Evolutionary conservation across 2,888 invertebrate species (phyloP), one percentile per base, ranked within the genome.

Genomic region (Augochlorella aurata): DNA sequence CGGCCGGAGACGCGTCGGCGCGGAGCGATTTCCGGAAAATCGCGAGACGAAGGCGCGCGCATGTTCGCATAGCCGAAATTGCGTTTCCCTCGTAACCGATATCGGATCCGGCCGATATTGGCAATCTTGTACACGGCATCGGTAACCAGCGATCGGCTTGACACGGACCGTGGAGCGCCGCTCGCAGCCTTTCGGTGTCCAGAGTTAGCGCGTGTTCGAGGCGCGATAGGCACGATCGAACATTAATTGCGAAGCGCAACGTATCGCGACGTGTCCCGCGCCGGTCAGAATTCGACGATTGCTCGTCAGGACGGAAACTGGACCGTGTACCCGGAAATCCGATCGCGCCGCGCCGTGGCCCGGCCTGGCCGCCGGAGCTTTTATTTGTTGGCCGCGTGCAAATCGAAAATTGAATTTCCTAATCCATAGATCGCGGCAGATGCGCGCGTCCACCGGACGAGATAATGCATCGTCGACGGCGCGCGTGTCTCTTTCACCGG

Each of bases 81-180:
- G 69, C 72, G 47, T 81, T 76, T 66, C 75, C 72, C 54, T 29
- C 72, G 49, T 21, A 45, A 66, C 54, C 81, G 18, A 81, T 82
- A 82, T 81, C 75, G 81, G 50, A 81, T 76, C 76, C 65, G 21
- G 47, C 50, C 76, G 81, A 81, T 81, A 81, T 76, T 66, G 76
- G 63, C 69, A 45, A 58, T 76, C 72, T n/a, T 49, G 67, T 68
- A 68, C 21, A 29, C 50, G 38, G 38, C 45, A 38, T 45, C 38
- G 58, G 44, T 21, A 45, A 63, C 66, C 74, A 50, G 45, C 67
- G 54, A 66, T 45, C 52, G 45, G 44, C 50, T 24, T 24, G 54
- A 58, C 54, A 24, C 54, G 54, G 14, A 58, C 21, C 54, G 14
- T 61, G 29, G 9, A 50, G 18, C n/a, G 70, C 12, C 21, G 77